Evolutionary conservation across 2,888 invertebrate genomes (phyloP).

Genomic region (Thecophora atra): DNA sequence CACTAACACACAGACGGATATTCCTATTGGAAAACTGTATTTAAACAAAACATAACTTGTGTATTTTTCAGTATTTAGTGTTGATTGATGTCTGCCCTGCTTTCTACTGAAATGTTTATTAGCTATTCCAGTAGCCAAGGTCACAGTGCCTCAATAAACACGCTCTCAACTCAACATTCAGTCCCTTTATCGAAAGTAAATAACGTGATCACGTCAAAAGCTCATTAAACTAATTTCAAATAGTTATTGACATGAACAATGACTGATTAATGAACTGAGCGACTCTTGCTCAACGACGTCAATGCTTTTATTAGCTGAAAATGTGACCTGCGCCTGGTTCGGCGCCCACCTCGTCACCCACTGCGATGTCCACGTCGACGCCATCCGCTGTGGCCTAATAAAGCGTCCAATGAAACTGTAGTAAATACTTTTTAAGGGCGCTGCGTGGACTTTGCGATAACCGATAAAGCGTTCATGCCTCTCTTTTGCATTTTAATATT

Average conservation of each 20-base stretch:
- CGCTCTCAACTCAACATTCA: neutral
- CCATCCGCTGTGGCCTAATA: neutral
- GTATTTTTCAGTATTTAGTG: too few relatives aligned
- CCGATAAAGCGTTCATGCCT: slow-evolving; percentile 5
- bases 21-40: too few relatives aligned
- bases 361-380: neutral
- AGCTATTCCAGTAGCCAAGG: neutral
- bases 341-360: neutral
- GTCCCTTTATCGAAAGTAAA: slow-evolving; percentile 19
- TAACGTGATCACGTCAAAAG: slow-evolving; percentile 59
- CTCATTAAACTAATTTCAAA: slow-evolving; percentile 54
- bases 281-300: slow-evolving; percentile 29
- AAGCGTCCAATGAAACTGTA: slow-evolving; percentile 14
- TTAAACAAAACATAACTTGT: too few relatives aligned
- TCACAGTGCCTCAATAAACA: neutral
- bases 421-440: slow-evolving; percentile 51
- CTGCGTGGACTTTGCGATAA: neutral
- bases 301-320: slow-evolving; percentile 33
- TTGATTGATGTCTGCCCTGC: too few relatives aligned
- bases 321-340: neutral
- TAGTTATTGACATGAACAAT: slow-evolving; percentile 18
- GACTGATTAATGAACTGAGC: neutral
- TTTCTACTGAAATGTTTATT: too few relatives aligned
- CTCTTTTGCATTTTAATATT: slow-evolving; percentile 27
- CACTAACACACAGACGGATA: too few relatives aligned